Evolutionary conservation across 1,140 invertebrate species (phyloP).

Genomic region (Solenopsis fugax): DNA sequence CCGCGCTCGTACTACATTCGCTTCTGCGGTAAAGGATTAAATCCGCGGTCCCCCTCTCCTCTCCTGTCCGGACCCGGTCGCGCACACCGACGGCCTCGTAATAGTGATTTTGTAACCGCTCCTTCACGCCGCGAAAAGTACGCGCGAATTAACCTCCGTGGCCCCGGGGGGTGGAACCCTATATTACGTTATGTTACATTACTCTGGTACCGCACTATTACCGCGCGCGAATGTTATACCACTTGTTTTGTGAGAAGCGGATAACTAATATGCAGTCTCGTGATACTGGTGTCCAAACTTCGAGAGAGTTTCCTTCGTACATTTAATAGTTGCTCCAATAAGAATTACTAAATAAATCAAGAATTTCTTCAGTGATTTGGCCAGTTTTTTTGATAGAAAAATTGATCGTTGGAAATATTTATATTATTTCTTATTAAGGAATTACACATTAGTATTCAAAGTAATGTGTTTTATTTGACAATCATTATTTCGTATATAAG

Average conservation of each 20-base stretch:
- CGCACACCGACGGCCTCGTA: constrained; percentile 18
- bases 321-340: too few relatives aligned
- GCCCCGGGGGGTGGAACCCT: constrained; percentile 11
- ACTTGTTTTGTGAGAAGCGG: constrained; percentile 6
- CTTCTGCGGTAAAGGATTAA: constrained; percentile 60
- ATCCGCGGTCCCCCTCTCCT: not conserved
- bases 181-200: constrained; percentile 42
- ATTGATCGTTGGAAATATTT: not conserved
- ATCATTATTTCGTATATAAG: too few relatives aligned
- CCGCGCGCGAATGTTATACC: not conserved
- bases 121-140: constrained; percentile 57
- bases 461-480: too few relatives aligned
- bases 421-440: not conserved
- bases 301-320: not conserved
- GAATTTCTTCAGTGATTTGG: not conserved
- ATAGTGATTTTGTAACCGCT: constrained; percentile 62
- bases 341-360: not conserved
- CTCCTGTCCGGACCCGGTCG: too few relatives aligned
- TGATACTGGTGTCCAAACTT: not conserved
- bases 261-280: constrained; percentile 5
- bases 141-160: constrained; percentile 56
- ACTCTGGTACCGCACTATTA: constrained; percentile 11
- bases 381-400: not conserved
- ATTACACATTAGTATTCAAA: too few relatives aligned
- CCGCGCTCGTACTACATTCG: constrained; percentile 49